Conservation (phyloP, 2,797 vertebrate species). For the Pipistrellus kuhlii region DNA sequence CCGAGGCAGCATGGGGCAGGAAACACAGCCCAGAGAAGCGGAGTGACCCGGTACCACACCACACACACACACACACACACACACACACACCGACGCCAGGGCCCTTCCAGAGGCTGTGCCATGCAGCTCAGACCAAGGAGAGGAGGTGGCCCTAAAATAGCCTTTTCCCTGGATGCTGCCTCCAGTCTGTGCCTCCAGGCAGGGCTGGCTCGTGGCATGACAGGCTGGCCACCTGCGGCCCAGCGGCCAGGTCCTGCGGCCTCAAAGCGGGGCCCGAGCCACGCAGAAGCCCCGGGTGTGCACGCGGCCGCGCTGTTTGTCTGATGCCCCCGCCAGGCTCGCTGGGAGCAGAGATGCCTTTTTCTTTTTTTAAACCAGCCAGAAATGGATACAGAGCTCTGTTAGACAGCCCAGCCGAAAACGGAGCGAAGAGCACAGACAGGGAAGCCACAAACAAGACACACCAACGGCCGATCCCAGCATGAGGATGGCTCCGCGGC, state of each 20-base stretch:
- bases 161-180: not conserved
- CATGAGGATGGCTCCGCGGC: not conserved
- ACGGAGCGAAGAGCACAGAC: not conserved
- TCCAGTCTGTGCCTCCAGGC: not conserved
- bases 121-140: not conserved
- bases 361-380: not conserved
- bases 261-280: not conserved
- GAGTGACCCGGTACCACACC: not conserved
- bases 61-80: too few relatives aligned
- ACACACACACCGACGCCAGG: not conserved
- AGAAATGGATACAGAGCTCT: not conserved
- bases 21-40: conserved; percentile 1
- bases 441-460: not conserved
- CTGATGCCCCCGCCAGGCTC: not conserved
- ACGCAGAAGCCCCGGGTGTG: not conserved
- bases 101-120: not conserved
- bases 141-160: not conserved
- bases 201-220: not conserved
- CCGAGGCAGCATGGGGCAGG: not conserved
- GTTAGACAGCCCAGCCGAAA: not conserved
- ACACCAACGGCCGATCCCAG: not conserved
- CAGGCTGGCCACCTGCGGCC: not conserved
- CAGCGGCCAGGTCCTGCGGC: not conserved
- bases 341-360: not conserved
- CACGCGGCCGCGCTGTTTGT: not conserved